Percentiles rank a stretch among this genome's conserved stretches.
Evolutionary conservation across 2,113 vertebrate genomes (phyloP).

Genomic region (Dryoscopus gambensis): DNA sequence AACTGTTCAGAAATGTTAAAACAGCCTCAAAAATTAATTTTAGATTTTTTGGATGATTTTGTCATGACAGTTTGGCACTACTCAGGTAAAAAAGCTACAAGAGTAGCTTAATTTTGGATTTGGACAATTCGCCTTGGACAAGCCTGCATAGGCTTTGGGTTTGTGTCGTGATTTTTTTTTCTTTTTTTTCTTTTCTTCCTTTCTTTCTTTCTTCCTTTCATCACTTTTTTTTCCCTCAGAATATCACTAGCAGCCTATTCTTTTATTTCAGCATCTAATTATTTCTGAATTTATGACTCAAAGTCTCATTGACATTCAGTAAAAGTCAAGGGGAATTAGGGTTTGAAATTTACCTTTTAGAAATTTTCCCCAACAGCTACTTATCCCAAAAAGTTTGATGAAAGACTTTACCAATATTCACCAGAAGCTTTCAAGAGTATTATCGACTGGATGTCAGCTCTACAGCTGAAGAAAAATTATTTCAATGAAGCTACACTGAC

Average conservation of each 20-base stretch:
- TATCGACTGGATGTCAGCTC: neutral
- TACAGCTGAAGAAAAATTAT: neutral
- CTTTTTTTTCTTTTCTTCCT: neutral
- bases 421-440: neutral
- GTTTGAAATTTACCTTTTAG: slow-evolving; percentile 17
- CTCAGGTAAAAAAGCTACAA: neutral
- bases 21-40: fast-evolving
- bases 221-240: fast-evolving
- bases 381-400: neutral
- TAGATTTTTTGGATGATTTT: neutral
- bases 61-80: fast-evolving
- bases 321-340: slow-evolving; percentile 47
- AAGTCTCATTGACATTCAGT: slow-evolving; percentile 23
- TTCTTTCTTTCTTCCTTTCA: neutral
- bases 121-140: neutral
- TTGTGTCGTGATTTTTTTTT: neutral
- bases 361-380: slow-evolving; percentile 3
- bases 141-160: neutral
- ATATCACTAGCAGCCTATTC: neutral
- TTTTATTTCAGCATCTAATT: neutral
- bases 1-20: neutral
- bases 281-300: neutral
- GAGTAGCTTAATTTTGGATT: neutral
- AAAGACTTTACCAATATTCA: neutral
- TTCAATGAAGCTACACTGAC: neutral